Evolutionary conservation across 1,140 invertebrate species (phyloP).

Genomic region (Drosophila carrolli): DNA sequence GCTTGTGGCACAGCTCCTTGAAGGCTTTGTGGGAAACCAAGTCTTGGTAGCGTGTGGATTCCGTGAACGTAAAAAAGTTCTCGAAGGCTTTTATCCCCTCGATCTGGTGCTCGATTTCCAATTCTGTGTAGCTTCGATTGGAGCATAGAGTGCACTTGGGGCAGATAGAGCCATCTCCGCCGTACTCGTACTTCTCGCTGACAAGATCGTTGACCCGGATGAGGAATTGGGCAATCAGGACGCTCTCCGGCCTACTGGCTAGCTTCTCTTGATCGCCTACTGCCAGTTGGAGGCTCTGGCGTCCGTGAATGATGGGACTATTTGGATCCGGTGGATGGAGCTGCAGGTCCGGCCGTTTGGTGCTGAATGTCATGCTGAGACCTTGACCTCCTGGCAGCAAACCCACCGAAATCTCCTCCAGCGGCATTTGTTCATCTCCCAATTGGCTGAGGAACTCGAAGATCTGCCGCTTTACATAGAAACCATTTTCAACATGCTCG

Average conservation of each 20-base stretch:
- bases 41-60: slow-evolving; percentile 26
- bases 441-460: slow-evolving; percentile 50
- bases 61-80: slow-evolving; percentile 36
- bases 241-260: slow-evolving; percentile 22
- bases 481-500: not conserved
- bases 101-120: slow-evolving; percentile 67
- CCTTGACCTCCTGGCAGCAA: slow-evolving; percentile 46
- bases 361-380: slow-evolving; percentile 47
- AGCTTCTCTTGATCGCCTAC: slow-evolving; percentile 6
- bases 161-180: slow-evolving; percentile 16
- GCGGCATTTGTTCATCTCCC: slow-evolving; percentile 47
- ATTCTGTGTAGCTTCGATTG: slow-evolving; percentile 50
- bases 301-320: slow-evolving; percentile 1
- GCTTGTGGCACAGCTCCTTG: slow-evolving; percentile 53
- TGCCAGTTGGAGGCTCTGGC: slow-evolving; percentile 25
- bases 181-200: slow-evolving; percentile 16
- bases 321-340: not conserved
- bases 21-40: slow-evolving; percentile 52
- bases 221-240: slow-evolving; percentile 50
- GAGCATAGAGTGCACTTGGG: slow-evolving; percentile 30
- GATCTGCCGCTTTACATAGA: slow-evolving; percentile 36
- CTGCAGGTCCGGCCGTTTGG: slow-evolving; percentile 10
- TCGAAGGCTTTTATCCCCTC: slow-evolving; percentile 62
- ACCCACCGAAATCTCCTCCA: slow-evolving; percentile 34
- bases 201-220: slow-evolving; percentile 41